Evolutionary conservation across 2,113 vertebrate species (phyloP).

Genomic region (Cochlearius cochlearius): DNA sequence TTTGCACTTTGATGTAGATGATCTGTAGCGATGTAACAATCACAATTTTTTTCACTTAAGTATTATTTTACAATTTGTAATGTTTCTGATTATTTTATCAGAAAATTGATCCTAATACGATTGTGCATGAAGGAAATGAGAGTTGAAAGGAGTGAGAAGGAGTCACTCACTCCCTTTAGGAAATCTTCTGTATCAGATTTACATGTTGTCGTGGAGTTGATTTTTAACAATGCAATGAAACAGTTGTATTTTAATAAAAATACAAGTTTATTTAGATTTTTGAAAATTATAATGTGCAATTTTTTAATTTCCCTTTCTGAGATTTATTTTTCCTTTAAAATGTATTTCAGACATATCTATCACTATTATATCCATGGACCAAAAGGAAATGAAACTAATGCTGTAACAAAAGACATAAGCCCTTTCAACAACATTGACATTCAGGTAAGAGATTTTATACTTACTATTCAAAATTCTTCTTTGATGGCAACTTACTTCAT

Average conservation of each 20-base stretch:
- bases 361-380: slow-evolving; percentile 95
- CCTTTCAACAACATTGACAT: slow-evolving; percentile 81
- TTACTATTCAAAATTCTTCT: not conserved
- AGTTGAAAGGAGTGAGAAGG: not conserved
- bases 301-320: not conserved
- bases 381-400: slow-evolving; percentile 77
- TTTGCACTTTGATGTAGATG: not conserved
- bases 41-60: not conserved
- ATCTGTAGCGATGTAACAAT: not conserved
- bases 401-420: slow-evolving; percentile 5
- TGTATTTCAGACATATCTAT: slow-evolving; percentile 86
- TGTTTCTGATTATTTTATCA: not conserved
- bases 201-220: not conserved
- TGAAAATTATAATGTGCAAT: not conserved
- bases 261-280: not conserved
- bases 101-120: not conserved
- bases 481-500: not conserved
- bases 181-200: not conserved
- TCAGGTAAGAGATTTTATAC: slow-evolving; percentile 72
- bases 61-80: not conserved
- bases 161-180: not conserved
- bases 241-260: not conserved
- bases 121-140: not conserved
- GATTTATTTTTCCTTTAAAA: not conserved
- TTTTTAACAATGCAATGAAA: not conserved